Conservation (phyloP, 2,113 vertebrate species). For the Tychaedon coryphoeus region DNA sequence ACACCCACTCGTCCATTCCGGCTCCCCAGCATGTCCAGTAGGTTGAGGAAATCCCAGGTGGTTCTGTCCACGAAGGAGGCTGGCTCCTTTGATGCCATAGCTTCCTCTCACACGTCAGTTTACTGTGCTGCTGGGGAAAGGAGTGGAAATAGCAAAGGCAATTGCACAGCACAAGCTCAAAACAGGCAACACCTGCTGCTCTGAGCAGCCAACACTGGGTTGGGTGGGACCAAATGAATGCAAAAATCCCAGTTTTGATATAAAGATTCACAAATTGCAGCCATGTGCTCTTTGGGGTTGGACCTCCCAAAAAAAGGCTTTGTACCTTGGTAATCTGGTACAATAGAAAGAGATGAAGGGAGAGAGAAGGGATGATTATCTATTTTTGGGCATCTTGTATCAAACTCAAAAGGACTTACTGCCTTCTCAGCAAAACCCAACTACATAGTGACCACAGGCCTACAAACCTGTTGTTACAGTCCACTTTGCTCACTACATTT, state of each 20-base stretch:
- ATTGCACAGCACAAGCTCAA: not conserved
- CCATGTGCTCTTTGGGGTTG: not conserved
- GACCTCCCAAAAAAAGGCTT: not conserved
- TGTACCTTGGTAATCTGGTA: not conserved
- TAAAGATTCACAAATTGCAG: not conserved
- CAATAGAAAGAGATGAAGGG: not conserved
- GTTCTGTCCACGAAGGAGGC: not conserved
- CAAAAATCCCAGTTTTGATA: not conserved
- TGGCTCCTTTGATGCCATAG: not conserved
- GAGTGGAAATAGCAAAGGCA: not conserved
- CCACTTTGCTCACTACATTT: not conserved
- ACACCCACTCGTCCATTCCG: not conserved
- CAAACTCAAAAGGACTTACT: not conserved
- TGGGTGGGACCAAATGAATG: rapidly evolving
- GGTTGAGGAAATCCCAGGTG: slow-evolving; percentile 3
- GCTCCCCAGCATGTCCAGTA: not conserved
- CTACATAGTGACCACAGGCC: not conserved
- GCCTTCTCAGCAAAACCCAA: not conserved
- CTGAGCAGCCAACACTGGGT: not conserved
- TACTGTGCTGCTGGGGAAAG: not conserved
- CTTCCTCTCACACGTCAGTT: not conserved
- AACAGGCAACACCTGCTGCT: not conserved
- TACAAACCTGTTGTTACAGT: not conserved
- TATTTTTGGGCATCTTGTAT: not conserved
- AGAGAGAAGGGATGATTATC: rapidly evolving